Conservation (phyloP, 2,797 vertebrate genomes). For the Anabas testudineus region DNA sequence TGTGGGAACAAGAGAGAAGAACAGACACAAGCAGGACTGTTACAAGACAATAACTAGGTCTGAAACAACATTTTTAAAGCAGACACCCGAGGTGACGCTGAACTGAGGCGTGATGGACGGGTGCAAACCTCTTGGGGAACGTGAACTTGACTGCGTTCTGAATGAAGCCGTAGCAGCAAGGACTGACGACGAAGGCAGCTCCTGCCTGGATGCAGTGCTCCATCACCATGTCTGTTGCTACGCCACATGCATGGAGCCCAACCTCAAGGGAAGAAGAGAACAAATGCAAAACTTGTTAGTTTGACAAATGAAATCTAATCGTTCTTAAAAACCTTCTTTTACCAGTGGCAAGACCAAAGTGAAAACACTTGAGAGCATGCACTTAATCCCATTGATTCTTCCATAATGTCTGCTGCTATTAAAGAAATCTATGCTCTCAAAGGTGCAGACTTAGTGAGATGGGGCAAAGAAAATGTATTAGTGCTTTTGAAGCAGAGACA, state of each 20-base stretch:
- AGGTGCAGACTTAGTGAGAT: slow-evolving; percentile 29
- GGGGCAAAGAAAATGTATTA: slow-evolving; percentile 61
- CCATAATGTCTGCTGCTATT: slow-evolving; percentile 51
- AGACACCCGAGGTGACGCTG: slow-evolving; percentile 5
- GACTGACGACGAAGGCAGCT: slow-evolving; percentile 92
- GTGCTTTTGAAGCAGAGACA: slow-evolving; percentile 61
- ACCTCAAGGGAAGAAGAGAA: slow-evolving; percentile 81
- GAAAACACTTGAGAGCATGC: slow-evolving; percentile 16
- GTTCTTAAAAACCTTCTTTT: slow-evolving; percentile 1
- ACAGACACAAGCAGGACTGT: neutral
- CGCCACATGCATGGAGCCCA: slow-evolving; percentile 95
- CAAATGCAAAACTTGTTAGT: neutral
- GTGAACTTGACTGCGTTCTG: slow-evolving; percentile 94
- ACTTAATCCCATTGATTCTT: slow-evolving; percentile 55
- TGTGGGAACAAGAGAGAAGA: neutral
- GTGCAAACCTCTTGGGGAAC: slow-evolving; percentile 92
- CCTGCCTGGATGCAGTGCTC: slow-evolving; percentile 88
- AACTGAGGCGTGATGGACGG: neutral
- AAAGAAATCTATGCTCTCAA: slow-evolving; percentile 49
- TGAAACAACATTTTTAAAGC: slow-evolving; percentile 20
- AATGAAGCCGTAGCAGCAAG: slow-evolving; percentile 98
- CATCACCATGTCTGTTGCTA: slow-evolving; percentile 98
- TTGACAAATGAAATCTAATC: slow-evolving; percentile 7
- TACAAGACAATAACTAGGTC: slow-evolving; percentile 40
- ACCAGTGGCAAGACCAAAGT: slow-evolving; percentile 6